Conservation (phyloP, 2,113 vertebrate genomes). For the Mesitornis unicolor region DNA sequence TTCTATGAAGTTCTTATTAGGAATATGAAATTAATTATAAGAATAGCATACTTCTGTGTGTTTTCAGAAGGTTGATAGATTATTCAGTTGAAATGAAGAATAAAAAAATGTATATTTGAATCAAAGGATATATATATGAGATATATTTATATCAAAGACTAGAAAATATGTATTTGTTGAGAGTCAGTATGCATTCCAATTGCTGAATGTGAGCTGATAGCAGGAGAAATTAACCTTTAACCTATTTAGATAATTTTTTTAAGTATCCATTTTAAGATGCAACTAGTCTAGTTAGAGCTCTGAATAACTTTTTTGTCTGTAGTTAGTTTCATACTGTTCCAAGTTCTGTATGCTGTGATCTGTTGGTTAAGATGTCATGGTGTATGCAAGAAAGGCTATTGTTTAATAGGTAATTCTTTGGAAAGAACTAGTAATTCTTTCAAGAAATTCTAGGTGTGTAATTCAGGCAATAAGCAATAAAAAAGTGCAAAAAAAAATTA, state of each 20-base stretch:
- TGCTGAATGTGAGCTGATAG: background rate
- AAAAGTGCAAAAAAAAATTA: background rate
- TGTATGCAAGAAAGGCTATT: background rate
- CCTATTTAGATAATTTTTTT: background rate
- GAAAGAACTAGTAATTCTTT: background rate
- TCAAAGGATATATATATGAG: background rate
- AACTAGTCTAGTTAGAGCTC: background rate
- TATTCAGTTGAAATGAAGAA: background rate
- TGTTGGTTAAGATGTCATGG: background rate
- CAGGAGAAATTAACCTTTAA: background rate
- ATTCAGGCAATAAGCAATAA: background rate
- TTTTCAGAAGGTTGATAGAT: constrained; percentile 29
- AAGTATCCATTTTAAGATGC: background rate
- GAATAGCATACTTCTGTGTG: background rate
- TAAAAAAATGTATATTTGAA: background rate
- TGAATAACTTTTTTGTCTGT: background rate
- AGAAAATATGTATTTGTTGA: background rate
- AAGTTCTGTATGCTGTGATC: background rate
- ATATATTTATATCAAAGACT: background rate
- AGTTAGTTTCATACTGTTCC: background rate
- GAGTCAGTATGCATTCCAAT: background rate
- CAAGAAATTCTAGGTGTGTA: background rate
- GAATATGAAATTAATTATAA: constrained; percentile 52
- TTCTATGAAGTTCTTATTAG: constrained; percentile 20
- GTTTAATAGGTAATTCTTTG: background rate